phyloP scores from a whole-genome alignment of 2,888 invertebrate genomes.

The Minunthozetes semirufus region DNA sequence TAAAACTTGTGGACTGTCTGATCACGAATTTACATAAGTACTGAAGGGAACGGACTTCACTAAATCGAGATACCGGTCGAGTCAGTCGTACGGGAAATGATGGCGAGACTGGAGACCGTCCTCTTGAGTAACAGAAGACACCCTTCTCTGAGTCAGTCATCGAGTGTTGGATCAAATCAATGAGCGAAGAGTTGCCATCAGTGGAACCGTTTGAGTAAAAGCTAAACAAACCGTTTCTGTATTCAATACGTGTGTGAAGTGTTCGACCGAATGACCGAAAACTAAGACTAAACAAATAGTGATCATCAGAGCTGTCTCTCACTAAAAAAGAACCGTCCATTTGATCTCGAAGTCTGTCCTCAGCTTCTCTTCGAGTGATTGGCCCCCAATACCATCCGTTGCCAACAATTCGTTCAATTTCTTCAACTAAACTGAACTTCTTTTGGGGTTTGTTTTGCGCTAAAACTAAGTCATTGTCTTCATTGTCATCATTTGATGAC shows the following conservation, averaged over 20 bases:
- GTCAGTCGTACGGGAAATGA: slow-evolving; percentile 66
- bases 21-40: slow-evolving; percentile 68
- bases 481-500: background rate
- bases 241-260: slow-evolving; percentile 67
- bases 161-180: slow-evolving; percentile 66
- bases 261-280: slow-evolving; percentile 63
- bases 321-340: slow-evolving; percentile 71
- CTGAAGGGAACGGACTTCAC: slow-evolving; percentile 61
- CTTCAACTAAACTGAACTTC: slow-evolving; percentile 48
- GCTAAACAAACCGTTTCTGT: slow-evolving; percentile 59
- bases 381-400: slow-evolving; percentile 77
- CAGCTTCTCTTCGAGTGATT: slow-evolving; percentile 64
- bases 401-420: slow-evolving; percentile 50
- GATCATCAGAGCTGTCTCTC: slow-evolving; percentile 66
- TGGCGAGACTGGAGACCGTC: slow-evolving; percentile 60
- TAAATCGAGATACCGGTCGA: slow-evolving; percentile 66
- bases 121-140: slow-evolving; percentile 65
- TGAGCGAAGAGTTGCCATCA: slow-evolving; percentile 52
- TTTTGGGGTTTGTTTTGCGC: background rate
- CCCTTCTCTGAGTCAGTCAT: slow-evolving; percentile 63
- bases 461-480: background rate
- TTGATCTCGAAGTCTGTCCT: slow-evolving; percentile 60
- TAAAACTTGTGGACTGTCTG: slow-evolving; percentile 60
- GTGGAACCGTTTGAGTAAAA: slow-evolving; percentile 48
- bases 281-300: slow-evolving; percentile 64